phyloP scores from a whole-genome alignment of 2,888 invertebrate species.

The Volucella inflata region DNA sequence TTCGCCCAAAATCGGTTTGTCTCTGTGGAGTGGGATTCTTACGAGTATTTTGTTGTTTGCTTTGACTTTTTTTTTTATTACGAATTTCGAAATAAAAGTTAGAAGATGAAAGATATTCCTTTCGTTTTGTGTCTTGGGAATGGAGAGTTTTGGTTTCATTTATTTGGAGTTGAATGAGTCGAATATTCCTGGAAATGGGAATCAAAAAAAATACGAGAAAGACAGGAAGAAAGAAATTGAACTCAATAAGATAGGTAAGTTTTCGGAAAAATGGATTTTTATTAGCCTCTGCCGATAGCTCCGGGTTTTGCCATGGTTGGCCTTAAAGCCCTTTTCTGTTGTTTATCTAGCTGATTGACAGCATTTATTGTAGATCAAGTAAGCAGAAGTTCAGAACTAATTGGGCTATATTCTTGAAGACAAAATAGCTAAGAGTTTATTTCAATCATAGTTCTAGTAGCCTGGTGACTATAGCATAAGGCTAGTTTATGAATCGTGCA shows the following conservation, averaged over 20 bases:
- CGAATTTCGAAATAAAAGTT: constrained; percentile 24
- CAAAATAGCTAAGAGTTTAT: too few species aligned
- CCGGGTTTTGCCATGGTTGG: too few species aligned
- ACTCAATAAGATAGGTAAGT: not conserved
- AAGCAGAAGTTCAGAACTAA: too few species aligned
- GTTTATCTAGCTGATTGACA: too few species aligned
- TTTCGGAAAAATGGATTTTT: not conserved
- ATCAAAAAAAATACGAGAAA: constrained; percentile 7
- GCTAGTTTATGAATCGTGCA: too few species aligned
- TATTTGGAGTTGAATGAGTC: not conserved
- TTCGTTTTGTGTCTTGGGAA: constrained; percentile 10
- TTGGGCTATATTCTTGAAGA: too few species aligned
- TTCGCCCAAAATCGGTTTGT: not conserved
- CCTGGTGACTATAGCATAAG: too few species aligned
- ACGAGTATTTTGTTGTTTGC: not conserved
- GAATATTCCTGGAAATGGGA: constrained; percentile 7
- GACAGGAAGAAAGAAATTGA: constrained; percentile 24
- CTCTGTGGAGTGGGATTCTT: constrained; percentile 4
- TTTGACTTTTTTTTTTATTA: constrained; percentile 24
- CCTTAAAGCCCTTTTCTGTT: too few species aligned
- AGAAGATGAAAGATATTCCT: not conserved
- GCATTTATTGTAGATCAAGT: too few species aligned
- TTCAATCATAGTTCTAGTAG: too few species aligned
- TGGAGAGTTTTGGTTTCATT: not conserved
- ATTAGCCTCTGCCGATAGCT: too few species aligned